Conservation (phyloP, 2,888 invertebrate genomes). For the Nemurella pictetii region DNA sequence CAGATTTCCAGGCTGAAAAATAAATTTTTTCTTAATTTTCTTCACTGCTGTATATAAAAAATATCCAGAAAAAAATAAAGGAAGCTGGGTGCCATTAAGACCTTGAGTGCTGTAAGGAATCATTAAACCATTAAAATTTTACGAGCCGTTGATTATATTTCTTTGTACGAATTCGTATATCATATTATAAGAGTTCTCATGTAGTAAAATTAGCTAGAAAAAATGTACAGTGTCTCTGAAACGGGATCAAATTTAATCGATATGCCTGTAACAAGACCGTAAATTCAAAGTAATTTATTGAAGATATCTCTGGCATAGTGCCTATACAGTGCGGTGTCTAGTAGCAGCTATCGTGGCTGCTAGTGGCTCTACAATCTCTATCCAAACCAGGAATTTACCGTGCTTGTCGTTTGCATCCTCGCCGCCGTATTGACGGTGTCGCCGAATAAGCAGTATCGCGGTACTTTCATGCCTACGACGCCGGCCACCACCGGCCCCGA, state of each 20-base stretch:
- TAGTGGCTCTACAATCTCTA: constrained; percentile 38
- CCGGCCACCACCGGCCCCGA: constrained; percentile 88
- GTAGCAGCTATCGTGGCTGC: not conserved
- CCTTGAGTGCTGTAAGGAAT: no score
- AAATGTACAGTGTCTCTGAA: no score
- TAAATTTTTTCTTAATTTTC: no score
- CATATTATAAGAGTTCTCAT: no score
- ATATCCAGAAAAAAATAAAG: no score
- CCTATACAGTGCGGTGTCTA: not conserved
- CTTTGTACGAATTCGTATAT: no score
- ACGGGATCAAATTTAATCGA: not conserved
- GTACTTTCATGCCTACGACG: constrained; percentile 81
- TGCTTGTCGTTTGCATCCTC: constrained; percentile 76
- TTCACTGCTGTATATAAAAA: no score
- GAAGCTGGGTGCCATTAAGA: no score
- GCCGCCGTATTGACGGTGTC: constrained; percentile 92
- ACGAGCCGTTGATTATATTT: no score
- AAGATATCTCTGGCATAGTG: not conserved
- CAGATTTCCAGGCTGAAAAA: constrained; percentile 65
- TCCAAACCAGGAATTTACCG: constrained; percentile 55
- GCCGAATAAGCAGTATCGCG: constrained; percentile 86
- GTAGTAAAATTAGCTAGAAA: no score
- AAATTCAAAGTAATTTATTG: not conserved
- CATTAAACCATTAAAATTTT: no score
- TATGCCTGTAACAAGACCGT: not conserved